These are phyloP conservation scores for Onychomys leucogaster DNA, from an alignment of 2,797 vertebrate species.

Conservation along the genomic window DNA sequence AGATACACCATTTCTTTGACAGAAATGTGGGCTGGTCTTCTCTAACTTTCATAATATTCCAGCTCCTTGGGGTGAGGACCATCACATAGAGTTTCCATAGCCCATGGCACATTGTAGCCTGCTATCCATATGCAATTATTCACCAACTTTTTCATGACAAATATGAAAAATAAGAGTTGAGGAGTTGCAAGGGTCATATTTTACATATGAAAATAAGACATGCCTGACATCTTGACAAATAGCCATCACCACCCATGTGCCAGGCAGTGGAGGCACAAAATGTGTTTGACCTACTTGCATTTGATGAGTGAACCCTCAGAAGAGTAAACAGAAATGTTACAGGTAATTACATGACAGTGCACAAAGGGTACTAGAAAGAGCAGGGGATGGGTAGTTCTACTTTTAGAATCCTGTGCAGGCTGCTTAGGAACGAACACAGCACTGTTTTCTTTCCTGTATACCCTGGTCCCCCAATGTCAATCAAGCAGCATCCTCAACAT, in stretches of 20 bases:
- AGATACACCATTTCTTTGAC: not conserved
- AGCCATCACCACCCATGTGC: not conserved
- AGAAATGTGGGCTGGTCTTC: too few species aligned
- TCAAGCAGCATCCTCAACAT: not conserved
- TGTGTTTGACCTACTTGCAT: not conserved
- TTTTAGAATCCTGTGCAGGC: not conserved
- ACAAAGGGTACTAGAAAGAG: not conserved
- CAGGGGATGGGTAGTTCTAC: not conserved
- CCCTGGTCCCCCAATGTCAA: not conserved
- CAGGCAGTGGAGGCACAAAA: not conserved
- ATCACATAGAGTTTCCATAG: accelerated
- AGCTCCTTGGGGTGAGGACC: not conserved
- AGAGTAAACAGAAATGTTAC: not conserved
- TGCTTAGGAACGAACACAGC: not conserved
- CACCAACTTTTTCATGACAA: not conserved
- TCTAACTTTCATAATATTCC: accelerated
- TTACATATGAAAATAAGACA: not conserved
- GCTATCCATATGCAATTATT: not conserved
- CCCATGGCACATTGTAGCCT: accelerated
- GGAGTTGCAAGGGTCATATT: not conserved
- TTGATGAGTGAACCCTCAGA: not conserved
- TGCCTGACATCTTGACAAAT: not conserved
- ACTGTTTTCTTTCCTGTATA: too few species aligned
- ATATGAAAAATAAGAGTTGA: not conserved
- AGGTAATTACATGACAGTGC: accelerated